A percentile compares a stretch with the other conserved stretches of the same genome.
Evolutionary conservation across 30 jellyfish, hydroid and myxozoan genomes (phyloP).

Genomic region (Chironex yamaguchii): DNA sequence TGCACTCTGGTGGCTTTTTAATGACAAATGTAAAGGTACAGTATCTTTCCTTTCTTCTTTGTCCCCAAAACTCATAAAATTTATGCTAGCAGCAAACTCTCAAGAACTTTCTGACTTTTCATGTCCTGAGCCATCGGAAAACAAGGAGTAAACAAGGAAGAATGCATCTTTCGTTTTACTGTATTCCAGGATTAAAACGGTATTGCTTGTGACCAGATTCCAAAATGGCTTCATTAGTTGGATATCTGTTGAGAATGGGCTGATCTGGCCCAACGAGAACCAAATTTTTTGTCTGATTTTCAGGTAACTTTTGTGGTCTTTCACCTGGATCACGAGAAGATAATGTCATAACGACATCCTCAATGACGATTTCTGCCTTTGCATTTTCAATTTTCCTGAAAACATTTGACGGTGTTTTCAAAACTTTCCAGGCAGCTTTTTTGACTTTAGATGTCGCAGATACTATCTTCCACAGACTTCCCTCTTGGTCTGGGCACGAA

Average conservation of each 20-base stretch:
- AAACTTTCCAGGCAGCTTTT: slow-evolving; percentile 22
- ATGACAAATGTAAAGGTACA: slow-evolving; percentile 13
- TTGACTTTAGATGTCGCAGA: neutral
- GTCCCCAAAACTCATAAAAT: slow-evolving; percentile 2
- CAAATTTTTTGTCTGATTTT: slow-evolving; percentile 5
- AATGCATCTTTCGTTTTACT: slow-evolving; percentile 14
- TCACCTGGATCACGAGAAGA: slow-evolving; percentile 34
- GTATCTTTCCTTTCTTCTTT: slow-evolving; percentile 12
- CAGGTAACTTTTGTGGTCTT: neutral
- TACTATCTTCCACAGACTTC: neutral
- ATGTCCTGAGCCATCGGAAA: slow-evolving; percentile 25
- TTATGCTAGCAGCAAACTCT: slow-evolving; percentile 38
- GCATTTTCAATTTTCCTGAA: slow-evolving; percentile 2
- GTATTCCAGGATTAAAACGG: slow-evolving; percentile 41
- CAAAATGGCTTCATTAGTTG: slow-evolving; percentile 5
- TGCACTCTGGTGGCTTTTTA: slow-evolving; percentile 25
- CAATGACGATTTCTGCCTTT: neutral
- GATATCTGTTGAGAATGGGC: slow-evolving; percentile 42
- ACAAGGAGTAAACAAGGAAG: slow-evolving; percentile 14
- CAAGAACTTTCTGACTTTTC: slow-evolving; percentile 16
- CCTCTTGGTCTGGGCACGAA: slow-evolving; percentile 35
- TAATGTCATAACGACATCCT: neutral
- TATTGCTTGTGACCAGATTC: slow-evolving; percentile 19
- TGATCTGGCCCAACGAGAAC: slow-evolving; percentile 24
- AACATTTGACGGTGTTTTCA: slow-evolving; percentile 9